Evolutionary conservation across 2,113 vertebrate genomes (phyloP), one percentile per base, ranked within the genome.

Genomic region (Globicephala melas): DNA sequence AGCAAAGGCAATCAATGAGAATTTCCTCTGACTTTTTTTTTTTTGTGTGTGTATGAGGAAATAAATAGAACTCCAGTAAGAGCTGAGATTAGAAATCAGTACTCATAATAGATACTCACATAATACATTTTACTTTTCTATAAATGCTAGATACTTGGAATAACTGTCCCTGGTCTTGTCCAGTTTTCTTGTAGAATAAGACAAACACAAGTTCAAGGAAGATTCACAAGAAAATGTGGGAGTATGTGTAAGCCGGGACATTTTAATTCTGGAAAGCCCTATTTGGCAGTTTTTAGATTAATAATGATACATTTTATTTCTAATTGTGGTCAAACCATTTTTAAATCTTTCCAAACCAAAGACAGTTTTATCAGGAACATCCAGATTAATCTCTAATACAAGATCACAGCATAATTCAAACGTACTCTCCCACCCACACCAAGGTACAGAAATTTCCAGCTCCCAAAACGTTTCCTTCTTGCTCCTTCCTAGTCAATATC

Each of bases 331-430:
- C 2, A 14, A 77, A 58, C 28, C 12, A 41, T 62, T 62, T 76
- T 38, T 33, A 93, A 82, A 17, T 15, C 41, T 81, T 90, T 71
- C 10, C n/a, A 63, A 92, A 38, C 14, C 47, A 5, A 89, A 93
- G 3, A 63, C n/a, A 21, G 20, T 67, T 41, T 94, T 60, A 84
- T 44, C 2, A 73, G 21, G 31, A 76, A 84, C 31, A 41, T 6
- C 21, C 7, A 38, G 10, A 10, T 77, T 36, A 80, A 38, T 44
- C 31, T 44, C 3, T 2, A 84, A 18, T 1, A 13, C 23, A 80
- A 67, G 12, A 0, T 65, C 50, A 68, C 14, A 82, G 36, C 12
- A 23, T 67, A 81, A n/a, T 60, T 73, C 10, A 70, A 3, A 28
- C 1, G n/a, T 36, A n/a, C 6, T 76, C 3, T 6, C 1, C 10